Conservation (phyloP, 2,888 invertebrate genomes). For the Polyommatus icarus region DNA sequence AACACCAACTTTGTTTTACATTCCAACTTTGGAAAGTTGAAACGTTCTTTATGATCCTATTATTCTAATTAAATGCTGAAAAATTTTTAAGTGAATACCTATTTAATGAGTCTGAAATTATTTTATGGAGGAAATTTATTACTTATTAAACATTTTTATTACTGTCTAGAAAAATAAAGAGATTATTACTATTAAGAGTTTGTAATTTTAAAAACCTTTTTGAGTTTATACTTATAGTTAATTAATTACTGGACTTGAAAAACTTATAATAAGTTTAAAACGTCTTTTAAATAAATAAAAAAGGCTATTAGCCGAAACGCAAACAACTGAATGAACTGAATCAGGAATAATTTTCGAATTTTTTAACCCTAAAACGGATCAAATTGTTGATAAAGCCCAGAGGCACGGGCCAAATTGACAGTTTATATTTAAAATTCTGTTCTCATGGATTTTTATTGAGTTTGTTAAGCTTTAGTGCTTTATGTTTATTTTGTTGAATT, state of each 20-base stretch:
- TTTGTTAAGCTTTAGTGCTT: conserved; percentile 18
- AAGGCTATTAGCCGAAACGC: not conserved
- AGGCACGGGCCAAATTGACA: not conserved
- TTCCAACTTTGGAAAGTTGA: not conserved
- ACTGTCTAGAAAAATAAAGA: not conserved
- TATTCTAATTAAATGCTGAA: not conserved
- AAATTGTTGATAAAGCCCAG: not conserved
- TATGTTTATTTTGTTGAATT: not conserved
- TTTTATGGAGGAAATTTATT: not conserved
- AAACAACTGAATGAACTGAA: not conserved
- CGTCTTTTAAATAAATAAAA: not conserved
- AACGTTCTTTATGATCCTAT: not conserved
- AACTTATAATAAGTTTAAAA: not conserved
- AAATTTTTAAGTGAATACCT: not conserved
- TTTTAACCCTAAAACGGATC: not conserved
- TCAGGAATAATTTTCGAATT: not conserved
- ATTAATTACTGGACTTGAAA: not conserved
- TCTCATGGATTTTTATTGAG: not conserved
- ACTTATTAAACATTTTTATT: not conserved
- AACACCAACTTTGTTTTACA: not conserved
- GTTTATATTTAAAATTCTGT: not conserved
- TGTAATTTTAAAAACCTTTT: too few relatives aligned
- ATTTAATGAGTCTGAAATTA: not conserved
- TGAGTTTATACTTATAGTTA: not conserved
- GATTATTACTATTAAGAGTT: too few relatives aligned